phyloP scores from a whole-genome alignment of 2,113 vertebrate species.

The Stegastes partitus region DNA sequence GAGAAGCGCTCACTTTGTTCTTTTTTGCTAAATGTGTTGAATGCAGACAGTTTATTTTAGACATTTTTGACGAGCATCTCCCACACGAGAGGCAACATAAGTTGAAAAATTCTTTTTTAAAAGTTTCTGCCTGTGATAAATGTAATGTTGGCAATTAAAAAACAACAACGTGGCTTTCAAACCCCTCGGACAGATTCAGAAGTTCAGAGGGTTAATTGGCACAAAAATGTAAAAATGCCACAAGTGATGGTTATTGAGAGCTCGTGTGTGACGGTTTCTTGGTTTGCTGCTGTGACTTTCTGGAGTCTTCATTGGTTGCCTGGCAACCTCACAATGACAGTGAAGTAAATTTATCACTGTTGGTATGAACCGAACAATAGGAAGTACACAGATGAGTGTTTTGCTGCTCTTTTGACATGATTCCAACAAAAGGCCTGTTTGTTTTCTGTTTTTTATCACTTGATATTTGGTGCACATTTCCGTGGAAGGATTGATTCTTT shows the following conservation, averaged over 20 bases:
- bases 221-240: neutral
- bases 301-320: conserved; percentile 24
- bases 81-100: too few relatives aligned
- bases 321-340: conserved; percentile 19
- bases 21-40: too few relatives aligned
- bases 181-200: too few relatives aligned
- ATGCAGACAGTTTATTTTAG: too few relatives aligned
- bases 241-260: neutral
- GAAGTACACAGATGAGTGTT: neutral
- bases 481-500: conserved; percentile 16
- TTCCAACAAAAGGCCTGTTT: neutral
- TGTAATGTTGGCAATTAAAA: too few relatives aligned
- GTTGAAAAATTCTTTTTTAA: too few relatives aligned
- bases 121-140: too few relatives aligned
- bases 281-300: conserved; percentile 23
- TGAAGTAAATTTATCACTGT: neutral
- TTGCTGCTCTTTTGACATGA: neutral
- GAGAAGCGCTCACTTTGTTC: too few relatives aligned
- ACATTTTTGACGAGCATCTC: too few relatives aligned
- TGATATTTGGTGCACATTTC: neutral
- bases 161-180: too few relatives aligned
- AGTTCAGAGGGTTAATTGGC: neutral
- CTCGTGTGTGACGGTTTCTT: neutral
- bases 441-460: neutral
- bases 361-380: neutral